Conservation (phyloP, 2,113 vertebrate species). For the Columba livia region DNA sequence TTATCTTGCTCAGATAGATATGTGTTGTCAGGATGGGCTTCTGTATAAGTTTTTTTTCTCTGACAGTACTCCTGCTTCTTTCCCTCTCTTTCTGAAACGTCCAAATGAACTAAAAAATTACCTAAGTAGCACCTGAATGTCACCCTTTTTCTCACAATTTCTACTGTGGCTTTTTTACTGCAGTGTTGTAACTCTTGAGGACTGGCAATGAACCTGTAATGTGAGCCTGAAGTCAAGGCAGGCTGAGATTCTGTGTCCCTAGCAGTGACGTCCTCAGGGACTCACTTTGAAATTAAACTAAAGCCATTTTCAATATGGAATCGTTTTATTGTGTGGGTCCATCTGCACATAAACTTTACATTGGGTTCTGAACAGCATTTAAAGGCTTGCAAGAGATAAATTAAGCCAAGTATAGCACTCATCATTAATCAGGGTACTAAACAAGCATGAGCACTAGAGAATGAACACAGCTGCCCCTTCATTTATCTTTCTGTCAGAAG, state of each 20-base stretch:
- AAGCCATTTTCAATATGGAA: conserved; percentile 52
- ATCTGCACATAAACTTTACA: conserved; percentile 40
- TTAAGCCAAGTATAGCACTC: conserved; percentile 47
- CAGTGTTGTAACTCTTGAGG: not conserved
- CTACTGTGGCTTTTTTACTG: not conserved
- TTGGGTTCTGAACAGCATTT: conserved; percentile 6
- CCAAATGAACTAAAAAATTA: not conserved
- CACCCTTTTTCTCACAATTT: not conserved
- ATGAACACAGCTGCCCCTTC: conserved; percentile 64
- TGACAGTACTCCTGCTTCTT: not conserved
- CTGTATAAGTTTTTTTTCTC: not conserved
- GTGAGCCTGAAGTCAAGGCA: not conserved
- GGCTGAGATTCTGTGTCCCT: not conserved
- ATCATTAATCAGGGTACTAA: conserved; percentile 60
- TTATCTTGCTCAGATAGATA: not conserved
- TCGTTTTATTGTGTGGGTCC: conserved; percentile 32
- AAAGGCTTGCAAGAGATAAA: conserved; percentile 53
- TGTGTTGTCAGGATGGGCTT: not conserved
- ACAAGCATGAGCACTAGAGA: conserved; percentile 30
- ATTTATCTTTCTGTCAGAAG: conserved; percentile 66
- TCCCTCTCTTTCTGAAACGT: not conserved
- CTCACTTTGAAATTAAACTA: conserved; percentile 10
- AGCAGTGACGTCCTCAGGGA: not conserved
- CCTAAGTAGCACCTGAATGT: not conserved
- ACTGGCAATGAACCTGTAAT: not conserved